phyloP scores from a whole-genome alignment of 2,888 invertebrate genomes.

The Kuschelorhynchus macadamiae region DNA sequence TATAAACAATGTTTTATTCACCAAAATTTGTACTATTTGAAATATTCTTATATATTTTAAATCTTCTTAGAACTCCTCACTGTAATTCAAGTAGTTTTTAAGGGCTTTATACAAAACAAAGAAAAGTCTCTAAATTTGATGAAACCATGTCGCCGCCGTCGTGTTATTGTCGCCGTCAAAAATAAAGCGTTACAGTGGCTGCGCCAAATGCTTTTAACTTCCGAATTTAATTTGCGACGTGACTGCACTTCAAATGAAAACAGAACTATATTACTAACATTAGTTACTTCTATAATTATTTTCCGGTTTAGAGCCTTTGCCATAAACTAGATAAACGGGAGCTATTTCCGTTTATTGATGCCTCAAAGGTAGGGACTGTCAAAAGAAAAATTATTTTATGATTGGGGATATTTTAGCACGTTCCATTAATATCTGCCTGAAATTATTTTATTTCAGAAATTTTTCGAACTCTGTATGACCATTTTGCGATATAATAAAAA shows the following conservation, averaged over 20 bases:
- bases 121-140: conserved; percentile 26
- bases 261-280: conserved; percentile 45
- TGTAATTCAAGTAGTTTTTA: no score
- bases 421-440: no score
- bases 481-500: no score
- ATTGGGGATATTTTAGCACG: background rate
- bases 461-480: no score
- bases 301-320: conserved; percentile 32
- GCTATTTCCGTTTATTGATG: conserved; percentile 28
- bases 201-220: conserved; percentile 54
- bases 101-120: no score
- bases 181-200: conserved; percentile 41
- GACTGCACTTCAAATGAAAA: conserved; percentile 62
- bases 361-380: conserved; percentile 2
- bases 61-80: no score
- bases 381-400: conserved; percentile 18
- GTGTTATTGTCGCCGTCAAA: conserved; percentile 41
- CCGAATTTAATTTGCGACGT: conserved; percentile 65
- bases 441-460: no score
- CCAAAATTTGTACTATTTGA: no score
- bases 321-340: conserved; percentile 18
- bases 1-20: no score
- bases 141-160: conserved; percentile 30
- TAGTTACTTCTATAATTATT: conserved; percentile 45
- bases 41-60: no score